phyloP scores from a whole-genome alignment of 2,797 vertebrate genomes.

The Melanitta fusca region DNA sequence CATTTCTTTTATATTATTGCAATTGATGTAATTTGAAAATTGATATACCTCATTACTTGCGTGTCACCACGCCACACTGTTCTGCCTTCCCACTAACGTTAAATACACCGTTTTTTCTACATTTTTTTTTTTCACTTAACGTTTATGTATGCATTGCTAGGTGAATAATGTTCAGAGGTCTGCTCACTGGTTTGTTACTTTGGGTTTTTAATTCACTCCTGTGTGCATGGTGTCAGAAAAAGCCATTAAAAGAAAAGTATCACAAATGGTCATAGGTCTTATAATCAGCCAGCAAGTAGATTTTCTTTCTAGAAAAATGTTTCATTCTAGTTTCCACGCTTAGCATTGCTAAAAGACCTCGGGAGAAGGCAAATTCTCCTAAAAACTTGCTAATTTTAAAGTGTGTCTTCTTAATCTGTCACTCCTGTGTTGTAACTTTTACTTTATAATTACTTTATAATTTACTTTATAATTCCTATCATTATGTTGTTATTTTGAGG shows the following conservation, averaged over 20 bases:
- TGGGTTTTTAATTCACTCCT: background rate
- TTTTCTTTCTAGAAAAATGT: background rate
- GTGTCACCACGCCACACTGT: background rate
- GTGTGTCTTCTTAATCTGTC: background rate
- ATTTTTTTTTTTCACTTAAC: conserved; percentile 1
- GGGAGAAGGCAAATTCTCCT: background rate
- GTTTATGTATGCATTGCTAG: background rate
- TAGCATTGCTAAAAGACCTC: background rate
- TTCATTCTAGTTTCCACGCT: background rate
- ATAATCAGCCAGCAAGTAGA: background rate
- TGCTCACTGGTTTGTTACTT: background rate
- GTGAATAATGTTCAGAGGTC: background rate
- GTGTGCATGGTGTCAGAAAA: background rate
- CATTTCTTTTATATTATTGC: conserved; percentile 44
- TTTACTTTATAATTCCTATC: background rate
- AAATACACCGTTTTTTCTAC: background rate
- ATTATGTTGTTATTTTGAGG: background rate
- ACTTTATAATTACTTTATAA: background rate
- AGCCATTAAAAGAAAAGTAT: background rate
- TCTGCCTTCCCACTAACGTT: background rate
- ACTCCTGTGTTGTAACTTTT: background rate
- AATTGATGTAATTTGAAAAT: conserved; percentile 50
- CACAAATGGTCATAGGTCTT: background rate
- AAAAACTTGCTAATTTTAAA: background rate
- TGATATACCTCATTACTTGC: background rate